Evolutionary conservation across 2,113 vertebrate species (phyloP).

Genomic region (Glaucomys volans): DNA sequence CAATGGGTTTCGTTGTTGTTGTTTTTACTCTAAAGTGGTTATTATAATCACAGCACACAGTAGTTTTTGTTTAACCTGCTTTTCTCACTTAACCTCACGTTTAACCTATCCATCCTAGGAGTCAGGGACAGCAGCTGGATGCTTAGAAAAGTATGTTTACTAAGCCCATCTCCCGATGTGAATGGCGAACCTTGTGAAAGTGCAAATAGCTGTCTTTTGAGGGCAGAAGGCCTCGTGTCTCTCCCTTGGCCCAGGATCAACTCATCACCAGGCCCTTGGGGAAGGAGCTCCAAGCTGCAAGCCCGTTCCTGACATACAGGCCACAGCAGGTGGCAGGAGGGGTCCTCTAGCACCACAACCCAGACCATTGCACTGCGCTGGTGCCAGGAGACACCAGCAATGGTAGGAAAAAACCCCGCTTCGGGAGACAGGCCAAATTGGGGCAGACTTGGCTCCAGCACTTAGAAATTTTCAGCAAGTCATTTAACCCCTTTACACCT

Average conservation of each 20-base stretch:
- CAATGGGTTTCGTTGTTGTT: too few relatives aligned
- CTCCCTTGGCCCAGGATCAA: neutral
- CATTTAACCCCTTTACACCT: neutral
- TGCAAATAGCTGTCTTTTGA: neutral
- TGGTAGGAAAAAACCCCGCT: neutral
- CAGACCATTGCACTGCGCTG: neutral
- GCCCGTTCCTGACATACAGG: neutral
- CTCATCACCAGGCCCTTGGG: neutral
- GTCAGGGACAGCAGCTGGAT: neutral
- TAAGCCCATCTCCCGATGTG: neutral
- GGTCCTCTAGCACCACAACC: neutral
- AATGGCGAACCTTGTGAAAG: constrained; percentile 38
- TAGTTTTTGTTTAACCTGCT: neutral
- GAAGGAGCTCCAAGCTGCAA: neutral
- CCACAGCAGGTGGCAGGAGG: rapidly evolving
- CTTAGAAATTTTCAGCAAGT: neutral
- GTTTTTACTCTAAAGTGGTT: neutral
- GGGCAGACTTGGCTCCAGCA: neutral
- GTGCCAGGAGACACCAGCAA: too few relatives aligned
- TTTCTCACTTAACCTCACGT: constrained; percentile 2
- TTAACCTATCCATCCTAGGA: neutral
- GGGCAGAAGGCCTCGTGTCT: neutral
- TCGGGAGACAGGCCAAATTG: neutral
- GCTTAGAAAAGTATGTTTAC: neutral
- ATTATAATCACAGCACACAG: neutral